Conservation (phyloP, 2,888 invertebrate genomes). For the Drosophila anomelani region DNA sequence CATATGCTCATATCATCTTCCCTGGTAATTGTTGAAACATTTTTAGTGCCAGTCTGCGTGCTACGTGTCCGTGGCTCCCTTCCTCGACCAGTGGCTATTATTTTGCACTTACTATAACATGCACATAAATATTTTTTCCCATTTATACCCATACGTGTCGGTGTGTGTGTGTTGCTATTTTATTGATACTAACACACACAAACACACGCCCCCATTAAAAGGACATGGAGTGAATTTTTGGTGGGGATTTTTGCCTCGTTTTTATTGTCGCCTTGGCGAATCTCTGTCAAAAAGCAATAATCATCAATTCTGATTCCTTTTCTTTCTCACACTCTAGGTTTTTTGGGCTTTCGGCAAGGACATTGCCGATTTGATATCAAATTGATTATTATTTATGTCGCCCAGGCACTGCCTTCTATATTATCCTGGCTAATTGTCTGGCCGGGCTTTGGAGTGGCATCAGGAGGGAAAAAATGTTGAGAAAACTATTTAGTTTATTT, state of each 20-base stretch:
- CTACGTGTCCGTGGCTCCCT: conserved; percentile 46
- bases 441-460: background rate
- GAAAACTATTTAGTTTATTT: background rate
- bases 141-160: conserved; percentile 6
- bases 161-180: conserved; percentile 65
- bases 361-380: conserved; percentile 74
- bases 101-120: conserved; percentile 81
- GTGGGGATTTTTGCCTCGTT: conserved; percentile 40
- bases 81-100: conserved; percentile 64
- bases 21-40: conserved; percentile 73
- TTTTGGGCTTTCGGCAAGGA: conserved; percentile 33
- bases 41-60: conserved; percentile 50
- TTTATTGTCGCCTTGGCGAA: conserved; percentile 75
- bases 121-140: conserved; percentile 72
- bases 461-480: background rate
- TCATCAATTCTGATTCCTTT: conserved; percentile 84
- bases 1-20: conserved; percentile 55
- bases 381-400: conserved; percentile 82
- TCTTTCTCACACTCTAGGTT: conserved; percentile 1
- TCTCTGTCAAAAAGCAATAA: conserved; percentile 84
- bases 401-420: background rate
- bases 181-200: conserved; percentile 73
- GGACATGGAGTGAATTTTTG: conserved; percentile 45
- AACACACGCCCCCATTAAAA: conserved; percentile 47
- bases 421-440: conserved; percentile 54